These are phyloP conservation scores for Neostethus bicornis DNA, from an alignment of 2,797 vertebrate genomes.

Conservation along the genomic window DNA sequence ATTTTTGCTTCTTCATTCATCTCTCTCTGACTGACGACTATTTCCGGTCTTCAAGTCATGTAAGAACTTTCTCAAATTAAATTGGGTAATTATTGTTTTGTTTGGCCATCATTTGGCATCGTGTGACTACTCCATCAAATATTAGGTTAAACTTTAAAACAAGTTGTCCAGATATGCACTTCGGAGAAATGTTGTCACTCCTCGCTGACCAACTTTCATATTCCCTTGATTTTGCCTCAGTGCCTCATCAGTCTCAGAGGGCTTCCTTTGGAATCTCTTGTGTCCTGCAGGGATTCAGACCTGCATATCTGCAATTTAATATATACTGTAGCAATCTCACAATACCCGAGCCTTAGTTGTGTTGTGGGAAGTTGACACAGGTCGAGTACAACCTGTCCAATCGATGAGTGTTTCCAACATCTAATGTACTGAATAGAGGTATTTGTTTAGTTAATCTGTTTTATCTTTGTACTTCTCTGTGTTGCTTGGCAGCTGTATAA, in stretches of 20 bases:
- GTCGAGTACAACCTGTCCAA: not conserved
- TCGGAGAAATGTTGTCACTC: constrained; percentile 44
- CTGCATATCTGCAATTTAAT: constrained; percentile 12
- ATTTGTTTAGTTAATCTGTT: constrained; percentile 36
- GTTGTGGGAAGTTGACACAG: not conserved
- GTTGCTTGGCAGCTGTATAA: constrained; percentile 38
- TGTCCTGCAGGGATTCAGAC: constrained; percentile 31
- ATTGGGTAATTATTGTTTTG: constrained; percentile 78
- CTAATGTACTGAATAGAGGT: constrained; percentile 1
- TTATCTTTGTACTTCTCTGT: constrained; percentile 44
- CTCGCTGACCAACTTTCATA: constrained; percentile 53
- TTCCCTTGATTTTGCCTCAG: constrained; percentile 47
- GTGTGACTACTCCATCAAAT: constrained; percentile 81
- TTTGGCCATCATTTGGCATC: constrained; percentile 70
- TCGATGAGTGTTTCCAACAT: not conserved
- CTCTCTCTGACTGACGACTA: constrained; percentile 43
- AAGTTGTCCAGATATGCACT: constrained; percentile 51
- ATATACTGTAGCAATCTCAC: not conserved
- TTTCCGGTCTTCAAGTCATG: constrained; percentile 58
- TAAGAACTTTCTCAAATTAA: constrained; percentile 71
- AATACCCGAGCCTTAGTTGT: not conserved
- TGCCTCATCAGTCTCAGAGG: constrained; percentile 36
- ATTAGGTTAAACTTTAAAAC: constrained; percentile 68
- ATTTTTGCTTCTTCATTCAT: constrained; percentile 31
- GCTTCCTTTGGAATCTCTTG: constrained; percentile 27